Conservation (phyloP, 1,140 invertebrate species). For the Papilio polytes region DNA sequence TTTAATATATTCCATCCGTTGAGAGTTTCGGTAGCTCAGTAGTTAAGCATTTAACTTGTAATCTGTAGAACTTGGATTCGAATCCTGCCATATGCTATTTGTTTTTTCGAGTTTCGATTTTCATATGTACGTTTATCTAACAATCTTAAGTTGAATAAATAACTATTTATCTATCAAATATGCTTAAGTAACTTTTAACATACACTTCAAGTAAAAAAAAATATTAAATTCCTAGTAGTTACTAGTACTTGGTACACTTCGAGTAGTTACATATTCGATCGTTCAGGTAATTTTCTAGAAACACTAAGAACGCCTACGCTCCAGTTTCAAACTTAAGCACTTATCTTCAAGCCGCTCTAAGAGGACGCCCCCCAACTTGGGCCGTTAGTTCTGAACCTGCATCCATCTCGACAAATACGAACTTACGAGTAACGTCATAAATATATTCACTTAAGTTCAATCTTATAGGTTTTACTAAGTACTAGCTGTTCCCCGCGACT, state of each 20-base stretch:
- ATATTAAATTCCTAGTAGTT: not conserved
- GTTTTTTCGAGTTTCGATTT: too few species aligned
- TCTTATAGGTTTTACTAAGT: constrained; percentile 6
- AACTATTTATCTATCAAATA: not conserved
- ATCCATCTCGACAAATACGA: constrained; percentile 27
- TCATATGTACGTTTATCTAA: too few species aligned
- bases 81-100: too few species aligned
- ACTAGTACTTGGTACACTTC: not conserved
- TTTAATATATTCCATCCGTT: not conserved
- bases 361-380: constrained; percentile 1
- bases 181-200: not conserved
- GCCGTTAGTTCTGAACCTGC: not conserved
- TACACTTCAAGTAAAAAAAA: not conserved
- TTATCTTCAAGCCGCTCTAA: constrained; percentile 16
- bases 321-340: constrained; percentile 26
- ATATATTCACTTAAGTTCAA: not conserved
- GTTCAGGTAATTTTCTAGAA: constrained; percentile 25
- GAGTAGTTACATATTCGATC: constrained; percentile 9
- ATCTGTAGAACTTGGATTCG: too few species aligned
- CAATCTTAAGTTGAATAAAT: not conserved
- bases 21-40: too few species aligned
- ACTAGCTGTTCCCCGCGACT: too few species aligned
- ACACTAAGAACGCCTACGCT: constrained; percentile 13
- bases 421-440: constrained; percentile 10
- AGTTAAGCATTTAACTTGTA: too few species aligned